Evolutionary conservation across 2,113 vertebrate species (phyloP), one percentile per base, ranked within the genome.

Genomic region (Psilopsiagon aymara): DNA sequence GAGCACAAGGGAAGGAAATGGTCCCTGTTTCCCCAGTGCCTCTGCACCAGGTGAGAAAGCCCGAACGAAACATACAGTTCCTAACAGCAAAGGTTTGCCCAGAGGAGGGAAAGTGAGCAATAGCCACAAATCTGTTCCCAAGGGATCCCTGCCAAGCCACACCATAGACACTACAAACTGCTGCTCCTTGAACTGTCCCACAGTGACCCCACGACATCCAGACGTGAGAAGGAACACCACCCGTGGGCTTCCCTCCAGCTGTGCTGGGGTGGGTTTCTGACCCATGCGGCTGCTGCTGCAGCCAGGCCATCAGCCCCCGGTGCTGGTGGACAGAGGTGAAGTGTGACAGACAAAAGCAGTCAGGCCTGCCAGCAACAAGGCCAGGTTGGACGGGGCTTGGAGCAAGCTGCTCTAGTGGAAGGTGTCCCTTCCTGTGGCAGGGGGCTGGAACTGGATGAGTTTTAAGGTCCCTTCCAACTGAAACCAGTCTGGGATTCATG

Each of bases 241-340:
- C 20, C 20, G 10, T 0, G 0, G 31, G 10, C 43, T 7, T 7
- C n/a, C 20, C 43, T 33, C 9, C 4, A 57, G 69, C 0, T 43
- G 27, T 18, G 31, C 46, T 43, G 28, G 57, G 20, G 24, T 19
- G 37, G 11, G 18, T 51, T 31, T 37, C 53, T 27, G 37, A 28
- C 41, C 33, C 44, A 21, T 3, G 29, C 4, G 39, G 29, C 33
- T 13, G 35, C 14, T 28, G 35, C 37, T 66, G 63, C n/a, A 46
- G 69, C 29, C 49, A 51, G 77, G 57, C 51, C 57, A 59, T 35
- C 13, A 59, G 57, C 13, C 57, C 33, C 33, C 33, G n/a, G 20
- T 23, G 10, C 57, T 23, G 57, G 33, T 6, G 21, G 33, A 23
- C 2, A 59, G 57, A 59, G 33, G 33, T n/a, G 55, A n/a, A 59